Evolutionary conservation across 2,113 vertebrate species (phyloP), one percentile per base, ranked within the genome.

Genomic region (Corythornis vintsioides): DNA sequence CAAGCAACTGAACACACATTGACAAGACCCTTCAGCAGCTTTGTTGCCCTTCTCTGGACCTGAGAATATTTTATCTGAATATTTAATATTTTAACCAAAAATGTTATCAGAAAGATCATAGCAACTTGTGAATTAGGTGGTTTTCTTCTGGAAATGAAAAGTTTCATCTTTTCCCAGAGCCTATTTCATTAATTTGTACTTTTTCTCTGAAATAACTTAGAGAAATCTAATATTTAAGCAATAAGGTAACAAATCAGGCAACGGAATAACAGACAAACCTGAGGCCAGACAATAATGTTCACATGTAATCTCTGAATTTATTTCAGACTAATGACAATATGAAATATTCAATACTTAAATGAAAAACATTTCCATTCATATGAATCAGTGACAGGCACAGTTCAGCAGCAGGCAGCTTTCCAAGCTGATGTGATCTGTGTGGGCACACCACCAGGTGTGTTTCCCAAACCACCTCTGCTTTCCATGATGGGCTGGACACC

Each of bases 171-270:
- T 73, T 59, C 31, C 47, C 64, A 74, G 60, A 63, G 74, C 50
- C 19, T 15, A 59, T 48, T 42, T 88, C 50, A 94, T 43, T 88
- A 50, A 74, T 70, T 77, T 56, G 13, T 63, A 55, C 26, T 75
- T 70, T n/a, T n/a, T 90, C 20, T 66, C 69, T 50, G 12, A 90
- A 83, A 83, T 63, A 71, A 56, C 45, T 83, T 53, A n/a, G 18
- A 24, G 25, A 88, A 93, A 83, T 78, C 11, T 87, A 89, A 61
- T 69, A 70, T 75, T 85, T 57, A 88, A 89, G n/a, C 35, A 76
- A 75, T 35, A 38, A 87, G 76, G 59, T 15, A 93, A 56, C 20
- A 80, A 91, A 89, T 69, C 88, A 61, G 85, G 38, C 7, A 61
- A n/a, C 14, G 8, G n/a, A 42, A 25, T 45, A 66, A 77, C 26